These are phyloP conservation scores for Oryzias dopingdopingensis DNA, from an alignment of 2,797 vertebrate species.

Conservation along the genomic window DNA sequence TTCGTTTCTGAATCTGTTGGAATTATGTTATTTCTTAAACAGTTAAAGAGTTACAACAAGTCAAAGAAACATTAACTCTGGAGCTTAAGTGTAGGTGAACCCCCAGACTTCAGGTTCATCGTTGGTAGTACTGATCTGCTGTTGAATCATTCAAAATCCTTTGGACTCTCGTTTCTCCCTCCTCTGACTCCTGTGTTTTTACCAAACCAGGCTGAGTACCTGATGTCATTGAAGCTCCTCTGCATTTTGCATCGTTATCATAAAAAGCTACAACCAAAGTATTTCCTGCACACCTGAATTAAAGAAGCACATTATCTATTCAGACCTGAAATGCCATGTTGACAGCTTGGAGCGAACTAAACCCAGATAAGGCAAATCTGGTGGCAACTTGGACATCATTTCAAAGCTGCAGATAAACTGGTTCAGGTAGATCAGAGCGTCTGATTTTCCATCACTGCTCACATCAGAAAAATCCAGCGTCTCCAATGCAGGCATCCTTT, in stretches of 20 bases:
- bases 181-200: too few relatives aligned
- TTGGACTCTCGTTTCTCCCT: too few relatives aligned
- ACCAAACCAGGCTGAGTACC: too few relatives aligned
- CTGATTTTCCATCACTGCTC: conserved; percentile 44
- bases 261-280: neutral
- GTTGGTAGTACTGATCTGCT: too few relatives aligned
- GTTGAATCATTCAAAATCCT: too few relatives aligned
- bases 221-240: neutral
- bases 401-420: conserved; percentile 21
- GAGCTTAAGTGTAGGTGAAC: too few relatives aligned
- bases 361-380: conserved; percentile 1
- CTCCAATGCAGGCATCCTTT: conserved; percentile 25
- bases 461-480: conserved; percentile 19
- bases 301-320: too few relatives aligned
- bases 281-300: neutral
- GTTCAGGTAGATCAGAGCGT: conserved; percentile 25
- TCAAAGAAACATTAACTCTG: too few relatives aligned
- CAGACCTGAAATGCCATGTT: conserved; percentile 13
- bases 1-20: too few relatives aligned
- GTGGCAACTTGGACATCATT: conserved; percentile 2
- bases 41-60: too few relatives aligned
- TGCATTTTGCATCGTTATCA: neutral
- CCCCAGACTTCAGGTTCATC: too few relatives aligned
- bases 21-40: too few relatives aligned
- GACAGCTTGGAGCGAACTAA: neutral